phyloP scores from a whole-genome alignment of 2,113 vertebrate species.

The Crotalus helleri region DNA sequence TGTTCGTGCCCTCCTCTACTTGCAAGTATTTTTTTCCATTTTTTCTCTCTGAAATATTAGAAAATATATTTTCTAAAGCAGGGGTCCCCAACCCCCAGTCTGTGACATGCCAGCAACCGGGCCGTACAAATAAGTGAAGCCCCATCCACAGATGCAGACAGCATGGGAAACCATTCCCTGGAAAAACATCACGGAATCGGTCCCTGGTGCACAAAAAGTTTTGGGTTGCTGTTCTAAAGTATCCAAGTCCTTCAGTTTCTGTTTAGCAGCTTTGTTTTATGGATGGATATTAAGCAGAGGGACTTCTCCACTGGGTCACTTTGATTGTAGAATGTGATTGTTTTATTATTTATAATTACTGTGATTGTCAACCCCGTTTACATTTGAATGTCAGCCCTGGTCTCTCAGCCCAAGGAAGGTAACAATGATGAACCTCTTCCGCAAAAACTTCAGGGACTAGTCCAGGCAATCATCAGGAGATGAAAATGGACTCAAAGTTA shows the following conservation, averaged over 20 bases:
- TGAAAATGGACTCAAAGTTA: neutral
- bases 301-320: neutral
- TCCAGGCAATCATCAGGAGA: neutral
- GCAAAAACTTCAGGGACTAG: neutral
- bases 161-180: no score
- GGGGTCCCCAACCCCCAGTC: no score
- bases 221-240: neutral
- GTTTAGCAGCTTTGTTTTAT: neutral
- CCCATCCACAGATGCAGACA: no score
- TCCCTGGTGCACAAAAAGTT: no score
- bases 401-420: neutral
- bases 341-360: neutral
- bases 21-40: neutral
- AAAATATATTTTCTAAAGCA: neutral
- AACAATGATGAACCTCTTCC: neutral
- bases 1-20: neutral
- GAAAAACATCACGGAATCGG: no score
- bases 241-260: neutral
- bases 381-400: neutral
- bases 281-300: neutral
- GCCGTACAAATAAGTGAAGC: no score
- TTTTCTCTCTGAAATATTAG: neutral
- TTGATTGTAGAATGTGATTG: neutral
- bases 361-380: neutral
- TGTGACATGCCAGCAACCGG: no score